phyloP scores from a whole-genome alignment of 2,797 vertebrate genomes.

The Hydrolagus colliei region DNA sequence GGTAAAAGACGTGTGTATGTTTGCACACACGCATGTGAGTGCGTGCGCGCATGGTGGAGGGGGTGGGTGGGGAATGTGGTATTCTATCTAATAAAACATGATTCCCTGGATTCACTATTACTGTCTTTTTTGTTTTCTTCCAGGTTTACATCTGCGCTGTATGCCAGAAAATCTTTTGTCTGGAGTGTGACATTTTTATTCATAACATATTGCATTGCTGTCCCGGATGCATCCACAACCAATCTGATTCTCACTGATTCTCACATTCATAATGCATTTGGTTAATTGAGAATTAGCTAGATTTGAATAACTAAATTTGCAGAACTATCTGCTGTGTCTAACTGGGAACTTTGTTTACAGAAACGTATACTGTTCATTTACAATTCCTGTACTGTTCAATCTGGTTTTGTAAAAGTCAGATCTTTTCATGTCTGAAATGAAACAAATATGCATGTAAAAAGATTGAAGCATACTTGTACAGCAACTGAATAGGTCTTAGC shows the following conservation, averaged over 20 bases:
- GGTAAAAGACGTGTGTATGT: no score
- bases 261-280: background rate
- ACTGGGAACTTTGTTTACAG: background rate
- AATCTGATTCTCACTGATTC: slow-evolving; percentile 38
- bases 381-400: no score
- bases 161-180: slow-evolving; percentile 74
- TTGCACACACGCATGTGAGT: no score
- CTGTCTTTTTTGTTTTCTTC: slow-evolving; percentile 33
- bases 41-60: no score
- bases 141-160: slow-evolving; percentile 74
- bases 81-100: background rate
- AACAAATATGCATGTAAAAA: background rate
- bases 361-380: background rate
- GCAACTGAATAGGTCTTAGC: background rate
- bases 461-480: background rate
- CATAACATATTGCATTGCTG: slow-evolving; percentile 90
- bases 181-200: slow-evolving; percentile 88
- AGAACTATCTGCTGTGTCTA: background rate
- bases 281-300: background rate
- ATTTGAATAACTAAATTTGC: background rate
- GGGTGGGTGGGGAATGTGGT: no score
- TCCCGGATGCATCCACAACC: slow-evolving; percentile 76
- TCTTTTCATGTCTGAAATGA: background rate
- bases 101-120: background rate
- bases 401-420: background rate